Evolutionary conservation across 2,888 invertebrate genomes (phyloP).

Genomic region (Chirona hameri): DNA sequence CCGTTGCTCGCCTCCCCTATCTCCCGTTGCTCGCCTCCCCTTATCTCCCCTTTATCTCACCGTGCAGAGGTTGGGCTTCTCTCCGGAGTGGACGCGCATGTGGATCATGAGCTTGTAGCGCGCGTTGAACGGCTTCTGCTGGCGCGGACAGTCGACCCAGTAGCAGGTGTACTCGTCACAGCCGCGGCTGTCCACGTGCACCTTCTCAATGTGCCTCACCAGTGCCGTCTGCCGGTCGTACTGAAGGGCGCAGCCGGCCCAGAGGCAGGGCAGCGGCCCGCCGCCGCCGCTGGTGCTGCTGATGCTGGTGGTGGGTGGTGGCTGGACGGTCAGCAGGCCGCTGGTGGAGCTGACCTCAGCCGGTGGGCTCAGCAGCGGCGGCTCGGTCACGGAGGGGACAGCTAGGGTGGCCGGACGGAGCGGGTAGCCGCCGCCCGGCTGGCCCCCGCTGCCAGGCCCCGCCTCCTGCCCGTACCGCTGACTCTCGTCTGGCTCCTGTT

Average conservation of each 20-base stretch:
- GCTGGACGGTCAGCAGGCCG: constrained; percentile 53
- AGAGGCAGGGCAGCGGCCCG: constrained; percentile 61
- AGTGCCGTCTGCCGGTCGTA: constrained; percentile 75
- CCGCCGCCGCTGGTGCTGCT: no score
- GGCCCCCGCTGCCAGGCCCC: no score
- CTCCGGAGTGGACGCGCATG: constrained; percentile 96
- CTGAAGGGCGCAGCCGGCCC: constrained; percentile 78
- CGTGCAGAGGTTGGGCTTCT: constrained; percentile 95
- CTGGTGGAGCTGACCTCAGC: constrained; percentile 42
- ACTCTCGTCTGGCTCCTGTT: neutral
- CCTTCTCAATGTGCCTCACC: constrained; percentile 74
- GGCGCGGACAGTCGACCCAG: constrained; percentile 87
- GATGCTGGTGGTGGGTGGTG: constrained; percentile 42
- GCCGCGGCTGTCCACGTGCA: constrained; percentile 56
- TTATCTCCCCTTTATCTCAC: constrained; percentile 58
- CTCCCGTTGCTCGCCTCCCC: no score
- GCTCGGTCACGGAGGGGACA: neutral
- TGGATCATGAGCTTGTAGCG: constrained; percentile 95
- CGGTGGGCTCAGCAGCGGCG: constrained; percentile 41
- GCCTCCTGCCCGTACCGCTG: constrained; percentile 11
- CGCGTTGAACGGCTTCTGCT: constrained; percentile 90
- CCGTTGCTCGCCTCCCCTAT: no score
- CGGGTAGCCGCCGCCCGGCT: neutral
- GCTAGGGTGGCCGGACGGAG: no score
- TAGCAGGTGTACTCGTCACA: constrained; percentile 84